Evolutionary conservation across 2,888 invertebrate genomes (phyloP), one percentile per base, ranked within the genome.

Genomic region (Pachliopta kotzebuea): DNA sequence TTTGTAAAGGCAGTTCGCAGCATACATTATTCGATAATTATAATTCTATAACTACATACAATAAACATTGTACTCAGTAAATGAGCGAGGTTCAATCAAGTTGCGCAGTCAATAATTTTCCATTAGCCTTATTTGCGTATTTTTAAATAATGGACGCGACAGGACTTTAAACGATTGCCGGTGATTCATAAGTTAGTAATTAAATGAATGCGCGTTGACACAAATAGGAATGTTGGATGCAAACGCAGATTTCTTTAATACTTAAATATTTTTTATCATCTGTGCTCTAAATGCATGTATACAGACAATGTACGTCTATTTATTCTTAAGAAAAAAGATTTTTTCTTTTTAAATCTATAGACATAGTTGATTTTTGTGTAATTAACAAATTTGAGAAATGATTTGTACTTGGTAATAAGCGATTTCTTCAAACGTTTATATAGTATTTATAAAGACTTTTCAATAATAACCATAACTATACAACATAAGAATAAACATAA

Each of bases 21-120:
- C 69, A 72, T 71, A 74, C 68, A 68, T 70, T 70, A 71, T 69
- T 68, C 69, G 71, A 68, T 71, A 73, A 70, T 71, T 72, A 71
- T 68, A 60, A 65, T 58, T 62, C 65, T 71, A 72, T 70, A 71
- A 69, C 66, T 63, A 57, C 21, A 17, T 9, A 37, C 63, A 66
- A 68, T 64, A 70, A 65, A 69, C 70, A 72, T 69, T 69, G 69
- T 72, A 71, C 69, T 69, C 65, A 69, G 69, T 76, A 74, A 69
- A 76, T 71, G 74, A 72, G 74, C 72, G 62, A 58, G 53, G 52
- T 52, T 60, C 21, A 23, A 60, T 64, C 63, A 60, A 54, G 56
- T 64, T 66, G 69, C 68, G 68, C 66, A 67, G 67, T 68, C 60
- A 53, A 69, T 68, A 71, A 68, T 68, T 69, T 71, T 69, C 71